Percentiles rank a stretch among this genome's conserved stretches.
These are phyloP conservation scores for Archegozetes longisetosus DNA, from an alignment of 1,140 invertebrate genomes.

Conservation along the genomic window DNA sequence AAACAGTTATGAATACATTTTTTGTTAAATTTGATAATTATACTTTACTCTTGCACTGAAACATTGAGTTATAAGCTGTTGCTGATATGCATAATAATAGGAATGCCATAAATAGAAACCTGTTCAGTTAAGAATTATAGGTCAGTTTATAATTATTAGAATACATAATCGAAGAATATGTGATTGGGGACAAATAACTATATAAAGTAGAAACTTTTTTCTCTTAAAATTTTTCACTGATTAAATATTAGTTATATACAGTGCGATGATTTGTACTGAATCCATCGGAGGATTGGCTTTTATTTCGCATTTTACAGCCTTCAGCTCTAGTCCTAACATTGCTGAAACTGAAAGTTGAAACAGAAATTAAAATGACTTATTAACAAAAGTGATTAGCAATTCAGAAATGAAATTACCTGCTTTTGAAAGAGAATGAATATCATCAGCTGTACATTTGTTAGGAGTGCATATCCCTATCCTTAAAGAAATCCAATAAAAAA, in stretches of 20 bases:
- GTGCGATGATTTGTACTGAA: not conserved
- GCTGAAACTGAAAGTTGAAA: not conserved
- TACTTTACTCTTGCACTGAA: not conserved
- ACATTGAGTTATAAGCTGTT: not conserved
- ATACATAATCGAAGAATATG: not conserved
- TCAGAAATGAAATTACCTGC: not conserved
- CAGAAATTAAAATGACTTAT: not conserved
- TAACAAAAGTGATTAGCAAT: not conserved
- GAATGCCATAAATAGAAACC: too few species aligned
- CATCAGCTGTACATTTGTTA: not conserved
- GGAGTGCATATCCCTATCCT: not conserved
- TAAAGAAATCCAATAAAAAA: not conserved
- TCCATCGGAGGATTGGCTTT: not conserved
- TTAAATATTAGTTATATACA: too few species aligned
- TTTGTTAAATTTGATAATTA: not conserved
- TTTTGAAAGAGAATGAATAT: not conserved
- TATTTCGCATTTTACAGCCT: not conserved
- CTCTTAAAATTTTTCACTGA: too few species aligned
- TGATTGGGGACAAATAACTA: not conserved
- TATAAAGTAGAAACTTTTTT: too few species aligned
- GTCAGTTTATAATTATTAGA: too few species aligned
- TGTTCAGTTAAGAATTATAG: too few species aligned
- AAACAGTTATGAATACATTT: not conserved
- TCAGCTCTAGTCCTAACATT: not conserved
- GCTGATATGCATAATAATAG: not conserved